These are phyloP conservation scores for Mustelus asterias DNA, from an alignment of 2,113 vertebrate genomes.

Conservation along the genomic window DNA sequence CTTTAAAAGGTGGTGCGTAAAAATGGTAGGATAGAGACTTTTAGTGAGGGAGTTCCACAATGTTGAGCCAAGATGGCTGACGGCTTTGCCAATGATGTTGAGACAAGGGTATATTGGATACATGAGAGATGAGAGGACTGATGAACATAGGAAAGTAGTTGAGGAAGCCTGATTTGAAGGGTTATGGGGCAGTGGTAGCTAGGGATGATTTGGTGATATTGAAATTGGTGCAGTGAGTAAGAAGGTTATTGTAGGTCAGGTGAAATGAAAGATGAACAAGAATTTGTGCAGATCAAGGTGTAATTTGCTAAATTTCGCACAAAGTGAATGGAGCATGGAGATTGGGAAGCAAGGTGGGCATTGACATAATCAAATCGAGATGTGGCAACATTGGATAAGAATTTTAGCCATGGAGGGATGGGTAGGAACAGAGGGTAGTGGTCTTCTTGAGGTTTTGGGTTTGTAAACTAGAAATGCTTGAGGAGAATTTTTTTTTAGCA, in stretches of 20 bases:
- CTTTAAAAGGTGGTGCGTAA: background rate
- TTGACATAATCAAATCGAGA: background rate
- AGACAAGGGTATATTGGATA: background rate
- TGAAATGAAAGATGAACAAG: background rate
- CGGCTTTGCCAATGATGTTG: background rate
- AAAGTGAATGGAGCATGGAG: background rate
- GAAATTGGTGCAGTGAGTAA: background rate
- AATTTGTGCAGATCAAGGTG: background rate
- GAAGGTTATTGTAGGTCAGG: background rate
- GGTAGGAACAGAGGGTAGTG: background rate
- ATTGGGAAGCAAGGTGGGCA: background rate
- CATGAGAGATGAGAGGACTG: background rate
- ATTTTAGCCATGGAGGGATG: background rate
- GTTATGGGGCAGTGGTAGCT: background rate
- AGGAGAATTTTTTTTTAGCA: background rate
- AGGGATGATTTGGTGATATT: background rate
- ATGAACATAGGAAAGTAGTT: background rate
- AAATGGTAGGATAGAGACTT: background rate
- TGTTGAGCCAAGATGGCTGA: background rate
- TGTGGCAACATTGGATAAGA: background rate
- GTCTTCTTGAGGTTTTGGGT: background rate
- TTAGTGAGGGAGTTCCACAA: background rate
- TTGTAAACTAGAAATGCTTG: background rate
- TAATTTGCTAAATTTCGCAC: background rate
- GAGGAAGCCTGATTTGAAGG: background rate